Evolutionary conservation across 2,888 invertebrate genomes (phyloP).

Genomic region (Tenodera sinensis): DNA sequence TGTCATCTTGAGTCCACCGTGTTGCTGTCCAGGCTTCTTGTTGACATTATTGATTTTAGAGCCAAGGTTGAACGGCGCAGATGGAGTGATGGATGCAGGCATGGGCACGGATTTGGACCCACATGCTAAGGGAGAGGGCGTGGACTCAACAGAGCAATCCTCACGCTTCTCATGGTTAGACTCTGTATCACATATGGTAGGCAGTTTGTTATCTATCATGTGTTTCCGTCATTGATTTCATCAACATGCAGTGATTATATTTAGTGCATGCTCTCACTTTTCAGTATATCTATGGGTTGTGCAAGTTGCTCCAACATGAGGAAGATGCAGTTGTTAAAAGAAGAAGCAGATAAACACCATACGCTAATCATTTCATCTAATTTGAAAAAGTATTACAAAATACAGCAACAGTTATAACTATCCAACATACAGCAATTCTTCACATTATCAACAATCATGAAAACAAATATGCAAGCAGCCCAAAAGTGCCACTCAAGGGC

Average conservation of each 20-base stretch:
- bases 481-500: no score
- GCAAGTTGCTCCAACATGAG: background rate
- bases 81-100: background rate
- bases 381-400: background rate
- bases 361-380: background rate
- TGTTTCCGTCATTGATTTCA: constrained; percentile 1
- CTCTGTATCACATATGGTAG: constrained; percentile 30
- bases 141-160: constrained; percentile 23
- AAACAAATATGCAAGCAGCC: background rate
- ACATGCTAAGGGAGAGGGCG: constrained; percentile 26
- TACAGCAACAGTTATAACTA: background rate
- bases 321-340: background rate
- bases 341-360: background rate
- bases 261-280: background rate
- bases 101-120: constrained; percentile 23
- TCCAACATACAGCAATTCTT: background rate
- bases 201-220: constrained; percentile 6
- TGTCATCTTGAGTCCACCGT: background rate
- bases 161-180: constrained; percentile 24
- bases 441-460: background rate
- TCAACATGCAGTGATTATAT: background rate
- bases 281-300: background rate
- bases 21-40: constrained; percentile 1
- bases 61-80: background rate
- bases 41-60: background rate